Percentiles rank a stretch among this genome's conserved stretches.
Evolutionary conservation across 2,797 vertebrate genomes (phyloP).

Genomic region (Dryobates pubescens): DNA sequence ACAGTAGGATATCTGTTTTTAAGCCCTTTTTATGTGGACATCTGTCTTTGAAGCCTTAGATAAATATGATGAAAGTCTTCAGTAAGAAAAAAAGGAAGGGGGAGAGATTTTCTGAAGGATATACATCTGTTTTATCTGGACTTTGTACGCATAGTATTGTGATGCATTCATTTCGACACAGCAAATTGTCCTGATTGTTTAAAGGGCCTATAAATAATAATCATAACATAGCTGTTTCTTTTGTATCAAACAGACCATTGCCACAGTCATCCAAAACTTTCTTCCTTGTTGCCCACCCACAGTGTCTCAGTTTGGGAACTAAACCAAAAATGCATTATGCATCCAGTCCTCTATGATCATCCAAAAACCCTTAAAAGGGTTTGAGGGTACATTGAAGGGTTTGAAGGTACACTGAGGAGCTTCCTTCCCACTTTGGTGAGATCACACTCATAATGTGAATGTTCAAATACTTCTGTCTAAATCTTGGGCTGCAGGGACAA

Average conservation of each 20-base stretch:
- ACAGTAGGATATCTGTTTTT: background rate
- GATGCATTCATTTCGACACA: background rate
- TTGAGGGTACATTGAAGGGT: too few relatives aligned
- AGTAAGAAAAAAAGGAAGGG: background rate
- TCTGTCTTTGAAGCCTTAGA: background rate
- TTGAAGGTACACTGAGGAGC: background rate
- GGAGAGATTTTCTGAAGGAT: background rate
- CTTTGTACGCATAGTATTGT: background rate
- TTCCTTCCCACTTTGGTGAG: background rate
- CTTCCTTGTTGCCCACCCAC: background rate
- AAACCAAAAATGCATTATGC: background rate
- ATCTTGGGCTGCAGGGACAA: background rate
- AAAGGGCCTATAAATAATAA: background rate
- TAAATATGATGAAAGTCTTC: background rate
- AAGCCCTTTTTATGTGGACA: background rate
- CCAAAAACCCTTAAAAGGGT: constrained; percentile 6
- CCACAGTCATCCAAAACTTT: background rate
- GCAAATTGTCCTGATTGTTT: background rate
- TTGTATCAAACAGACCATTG: background rate
- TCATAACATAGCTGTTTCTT: background rate
- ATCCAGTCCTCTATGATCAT: background rate
- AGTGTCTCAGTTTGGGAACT: background rate
- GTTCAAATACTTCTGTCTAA: background rate
- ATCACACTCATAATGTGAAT: rapidly evolving
- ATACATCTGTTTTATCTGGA: background rate